Evolutionary conservation across 2,113 vertebrate species (phyloP), one percentile per base, ranked within the genome.

Genomic region (Manacus vitellinus): DNA sequence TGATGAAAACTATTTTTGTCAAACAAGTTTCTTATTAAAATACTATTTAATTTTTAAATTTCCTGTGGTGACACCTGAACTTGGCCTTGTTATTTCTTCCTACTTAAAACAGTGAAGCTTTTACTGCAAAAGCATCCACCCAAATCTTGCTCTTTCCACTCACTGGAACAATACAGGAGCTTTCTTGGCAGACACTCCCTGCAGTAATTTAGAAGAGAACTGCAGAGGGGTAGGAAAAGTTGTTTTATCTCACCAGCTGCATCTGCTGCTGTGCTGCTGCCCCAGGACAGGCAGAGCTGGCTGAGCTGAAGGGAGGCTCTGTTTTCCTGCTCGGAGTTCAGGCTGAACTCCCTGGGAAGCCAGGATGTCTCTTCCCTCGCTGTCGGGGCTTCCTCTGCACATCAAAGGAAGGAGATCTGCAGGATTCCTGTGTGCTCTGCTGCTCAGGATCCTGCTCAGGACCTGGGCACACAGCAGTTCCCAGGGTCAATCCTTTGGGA

Each of bases 11-110:
- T 93, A 44, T 75, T 92, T 91, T 78, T 81, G 70, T 94, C 37
- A 43, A 65, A 80, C 30, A 27, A 86, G 59, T 86, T 96, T 92
- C 81, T 35, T 89, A 96, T 94, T 96, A 96, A 97, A 96, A 91
- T 33, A 33, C 49, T 89, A 94, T 94, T 96, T 96, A 94, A 95
- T 81, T 94, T 94, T 83, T 47, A 68, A 63, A 59, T 79, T 51
- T 14, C 37, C 49, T 63, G 61, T 19, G 12, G 52, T 68, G 72
- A 47, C 88, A 84, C 37, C 81, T 52, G 47, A n/a, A 71, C 35
- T 84, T 41, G 28, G 49, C 72, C 58, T 72, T 14, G 9, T 86
- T 68, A 43, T 61, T 85, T 54, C 71, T 85, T 88, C 67, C 39
- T 59, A 6, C 72, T 43, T 66, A 23, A 61, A 81, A 66, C 1